Evolutionary conservation across 2,113 vertebrate species (phyloP).

Genomic region (Cariama cristata): DNA sequence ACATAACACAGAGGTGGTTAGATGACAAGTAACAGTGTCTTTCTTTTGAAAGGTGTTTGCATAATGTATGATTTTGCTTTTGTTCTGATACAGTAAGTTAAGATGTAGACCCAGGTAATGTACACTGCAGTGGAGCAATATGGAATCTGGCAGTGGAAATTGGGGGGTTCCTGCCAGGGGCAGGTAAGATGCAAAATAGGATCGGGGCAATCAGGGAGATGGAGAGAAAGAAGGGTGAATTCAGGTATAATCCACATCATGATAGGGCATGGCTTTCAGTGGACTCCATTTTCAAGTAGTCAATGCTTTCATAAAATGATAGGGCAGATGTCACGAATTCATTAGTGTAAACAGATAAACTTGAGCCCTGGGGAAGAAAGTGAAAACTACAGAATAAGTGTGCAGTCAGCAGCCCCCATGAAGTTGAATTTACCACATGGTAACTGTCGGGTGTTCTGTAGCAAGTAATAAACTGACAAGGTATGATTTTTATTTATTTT

Average conservation of each 20-base stretch:
- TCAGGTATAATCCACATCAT: neutral
- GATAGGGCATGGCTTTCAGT: neutral
- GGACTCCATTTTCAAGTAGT: neutral
- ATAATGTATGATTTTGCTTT: neutral
- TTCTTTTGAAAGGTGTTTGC: neutral
- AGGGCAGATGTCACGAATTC: neutral
- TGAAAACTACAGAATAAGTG: neutral
- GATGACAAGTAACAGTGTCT: neutral
- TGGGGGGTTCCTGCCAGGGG: neutral
- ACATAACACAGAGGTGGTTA: neutral
- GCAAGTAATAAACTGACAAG: neutral
- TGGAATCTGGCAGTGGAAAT: neutral
- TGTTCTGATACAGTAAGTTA: neutral
- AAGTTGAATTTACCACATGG: neutral
- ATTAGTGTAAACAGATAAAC: neutral
- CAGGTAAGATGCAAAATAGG: neutral
- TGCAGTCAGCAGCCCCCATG: fast-evolving
- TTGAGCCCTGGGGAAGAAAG: neutral
- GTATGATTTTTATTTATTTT: neutral
- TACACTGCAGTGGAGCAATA: neutral
- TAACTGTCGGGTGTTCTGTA: neutral
- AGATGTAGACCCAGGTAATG: neutral
- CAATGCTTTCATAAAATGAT: neutral
- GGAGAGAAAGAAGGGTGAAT: neutral
- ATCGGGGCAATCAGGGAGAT: fast-evolving